These are phyloP conservation scores for Carapus acus DNA, from an alignment of 2,797 vertebrate species.

Conservation along the genomic window DNA sequence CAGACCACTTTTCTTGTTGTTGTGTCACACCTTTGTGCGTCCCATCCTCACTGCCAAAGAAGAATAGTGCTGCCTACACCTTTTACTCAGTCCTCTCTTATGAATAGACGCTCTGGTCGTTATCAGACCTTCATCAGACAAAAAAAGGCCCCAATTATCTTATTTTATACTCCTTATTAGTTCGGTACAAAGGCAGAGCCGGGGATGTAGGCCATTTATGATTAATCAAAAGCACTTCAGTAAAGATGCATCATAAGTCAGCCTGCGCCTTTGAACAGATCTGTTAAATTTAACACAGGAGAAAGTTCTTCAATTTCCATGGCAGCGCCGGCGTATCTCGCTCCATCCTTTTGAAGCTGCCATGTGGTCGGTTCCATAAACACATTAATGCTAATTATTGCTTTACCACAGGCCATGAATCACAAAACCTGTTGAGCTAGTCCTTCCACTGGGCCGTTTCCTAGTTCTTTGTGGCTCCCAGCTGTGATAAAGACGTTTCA, in stretches of 20 bases:
- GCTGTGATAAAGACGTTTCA: slow-evolving; percentile 27
- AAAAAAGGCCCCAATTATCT: slow-evolving; percentile 43
- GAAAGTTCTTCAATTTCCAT: slow-evolving; percentile 46
- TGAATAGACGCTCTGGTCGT: slow-evolving; percentile 33
- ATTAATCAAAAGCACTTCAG: slow-evolving; percentile 53
- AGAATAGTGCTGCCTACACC: slow-evolving; percentile 16
- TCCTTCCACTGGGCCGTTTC: background rate
- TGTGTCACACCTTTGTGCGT: too few species aligned
- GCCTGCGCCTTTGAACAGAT: slow-evolving; percentile 52
- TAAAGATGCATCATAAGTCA: slow-evolving; percentile 48
- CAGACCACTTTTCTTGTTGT: too few species aligned
- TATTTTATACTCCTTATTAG: slow-evolving; percentile 49
- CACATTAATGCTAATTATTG: slow-evolving; percentile 10
- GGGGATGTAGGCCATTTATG: slow-evolving; percentile 38
- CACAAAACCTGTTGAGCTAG: background rate
- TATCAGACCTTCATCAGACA: slow-evolving; percentile 43
- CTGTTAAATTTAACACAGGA: slow-evolving; percentile 53
- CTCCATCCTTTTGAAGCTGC: slow-evolving; percentile 13
- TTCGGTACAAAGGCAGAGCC: slow-evolving; percentile 51
- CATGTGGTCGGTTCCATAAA: slow-evolving; percentile 7
- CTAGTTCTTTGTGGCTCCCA: slow-evolving; percentile 7
- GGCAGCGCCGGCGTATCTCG: slow-evolving; percentile 23
- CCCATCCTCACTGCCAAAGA: too few species aligned
- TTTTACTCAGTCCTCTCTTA: slow-evolving; percentile 24
- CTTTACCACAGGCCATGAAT: slow-evolving; percentile 14